Evolutionary conservation across 1,140 invertebrate genomes (phyloP).

Genomic region (Heliconius nattereri): DNA sequence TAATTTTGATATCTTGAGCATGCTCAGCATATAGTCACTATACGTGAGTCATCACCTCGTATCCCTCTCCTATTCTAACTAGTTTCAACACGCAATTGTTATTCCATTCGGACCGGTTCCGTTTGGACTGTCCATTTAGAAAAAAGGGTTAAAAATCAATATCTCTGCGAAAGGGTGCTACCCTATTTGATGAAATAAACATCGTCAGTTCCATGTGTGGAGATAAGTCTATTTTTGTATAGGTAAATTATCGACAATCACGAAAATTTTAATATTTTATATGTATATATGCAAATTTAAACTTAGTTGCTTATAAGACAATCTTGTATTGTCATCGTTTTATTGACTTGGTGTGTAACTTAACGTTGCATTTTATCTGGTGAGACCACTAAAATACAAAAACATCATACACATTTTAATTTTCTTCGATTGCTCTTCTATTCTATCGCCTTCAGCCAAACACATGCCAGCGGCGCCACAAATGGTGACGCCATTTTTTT

Average conservation of each 20-base stretch:
- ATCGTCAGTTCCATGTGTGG: not conserved
- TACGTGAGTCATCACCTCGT: slow-evolving; percentile 9
- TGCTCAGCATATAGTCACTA: not conserved
- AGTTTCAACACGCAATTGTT: slow-evolving; percentile 34
- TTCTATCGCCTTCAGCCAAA: not conserved
- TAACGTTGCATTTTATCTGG: not conserved
- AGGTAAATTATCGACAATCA: not conserved
- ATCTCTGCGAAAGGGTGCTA: slow-evolving; percentile 36
- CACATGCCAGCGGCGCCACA: not conserved
- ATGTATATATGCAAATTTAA: too few relatives aligned
- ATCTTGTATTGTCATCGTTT: too few relatives aligned
- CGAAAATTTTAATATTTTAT: too few relatives aligned
- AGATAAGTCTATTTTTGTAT: not conserved
- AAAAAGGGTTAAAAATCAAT: slow-evolving; percentile 51
- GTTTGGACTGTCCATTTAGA: slow-evolving; percentile 29
- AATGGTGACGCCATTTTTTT: not conserved
- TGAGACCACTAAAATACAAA: not conserved
- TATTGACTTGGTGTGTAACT: not conserved
- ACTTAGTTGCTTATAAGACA: too few relatives aligned
- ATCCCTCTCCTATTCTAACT: slow-evolving; percentile 7
- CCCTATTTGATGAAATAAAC: slow-evolving; percentile 21
- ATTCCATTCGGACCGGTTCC: slow-evolving; percentile 23
- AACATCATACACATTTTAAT: not conserved
- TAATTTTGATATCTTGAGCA: not conserved
- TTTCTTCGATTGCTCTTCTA: too few relatives aligned